Conservation (phyloP, 2,113 vertebrate genomes). For the zebrafish (Danio rerio) region DNA sequence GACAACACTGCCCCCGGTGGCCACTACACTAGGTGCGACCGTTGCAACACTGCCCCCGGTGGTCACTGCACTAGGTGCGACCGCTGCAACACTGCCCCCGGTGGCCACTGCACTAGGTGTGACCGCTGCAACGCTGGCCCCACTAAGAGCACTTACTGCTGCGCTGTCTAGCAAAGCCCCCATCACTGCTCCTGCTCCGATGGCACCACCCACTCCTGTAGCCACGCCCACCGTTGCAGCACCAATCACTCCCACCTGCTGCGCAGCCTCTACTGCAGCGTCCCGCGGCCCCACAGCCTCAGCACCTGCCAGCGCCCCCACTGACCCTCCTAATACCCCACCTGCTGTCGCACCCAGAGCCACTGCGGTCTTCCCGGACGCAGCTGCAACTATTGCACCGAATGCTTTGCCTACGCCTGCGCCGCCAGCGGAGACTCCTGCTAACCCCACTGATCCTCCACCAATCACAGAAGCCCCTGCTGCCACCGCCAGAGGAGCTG, state of each 20-base stretch:
- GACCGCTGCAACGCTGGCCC: too few species aligned
- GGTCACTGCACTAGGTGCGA: too few species aligned
- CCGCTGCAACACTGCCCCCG: too few species aligned
- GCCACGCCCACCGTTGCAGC: constrained; percentile 67
- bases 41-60: too few species aligned
- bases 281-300: constrained; percentile 65
- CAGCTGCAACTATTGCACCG: constrained; percentile 67
- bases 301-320: constrained; percentile 65
- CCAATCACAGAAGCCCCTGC: constrained; percentile 69
- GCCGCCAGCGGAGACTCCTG: constrained; percentile 65
- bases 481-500: constrained; percentile 71
- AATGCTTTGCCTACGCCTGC: constrained; percentile 67
- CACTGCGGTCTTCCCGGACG: constrained; percentile 67
- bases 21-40: too few species aligned
- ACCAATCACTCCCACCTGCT: constrained; percentile 70
- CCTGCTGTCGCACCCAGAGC: constrained; percentile 70
- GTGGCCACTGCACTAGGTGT: too few species aligned
- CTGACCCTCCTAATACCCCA: constrained; percentile 70
- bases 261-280: constrained; percentile 68
- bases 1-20: neutral
- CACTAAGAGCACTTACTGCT: neutral
- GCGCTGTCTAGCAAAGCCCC: constrained; percentile 63
- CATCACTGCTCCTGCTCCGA: constrained; percentile 70
- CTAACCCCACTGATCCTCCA: constrained; percentile 64
- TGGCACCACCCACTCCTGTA: constrained; percentile 66